A percentile compares a stretch with the other conserved stretches of the same genome.
Conservation (phyloP, 2,888 invertebrate genomes). For the Nudaria mundana region DNA sequence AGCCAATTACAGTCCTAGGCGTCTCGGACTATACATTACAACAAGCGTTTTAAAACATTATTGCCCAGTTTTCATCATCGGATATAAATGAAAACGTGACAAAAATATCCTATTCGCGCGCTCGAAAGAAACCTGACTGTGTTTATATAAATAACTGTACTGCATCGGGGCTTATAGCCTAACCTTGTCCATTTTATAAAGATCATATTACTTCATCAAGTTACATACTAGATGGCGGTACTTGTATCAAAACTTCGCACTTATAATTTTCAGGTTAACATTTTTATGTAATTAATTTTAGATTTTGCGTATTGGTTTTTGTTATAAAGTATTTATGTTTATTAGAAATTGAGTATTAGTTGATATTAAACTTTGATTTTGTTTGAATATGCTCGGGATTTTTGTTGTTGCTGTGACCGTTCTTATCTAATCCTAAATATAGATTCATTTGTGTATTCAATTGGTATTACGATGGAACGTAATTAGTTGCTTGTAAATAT, state of each 20-base stretch:
- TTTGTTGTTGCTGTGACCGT: slow-evolving; percentile 8
- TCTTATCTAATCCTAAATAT: slow-evolving; percentile 49
- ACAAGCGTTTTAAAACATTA: neutral
- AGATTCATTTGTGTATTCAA: slow-evolving; percentile 44
- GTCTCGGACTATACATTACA: too few species aligned
- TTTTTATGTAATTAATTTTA: too few species aligned
- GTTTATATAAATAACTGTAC: slow-evolving; percentile 23
- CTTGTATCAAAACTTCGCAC: slow-evolving; percentile 36
- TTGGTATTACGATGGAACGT: slow-evolving; percentile 45
- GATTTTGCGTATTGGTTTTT: too few species aligned
- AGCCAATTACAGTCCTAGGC: too few species aligned
- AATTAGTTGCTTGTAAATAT: slow-evolving; percentile 39
- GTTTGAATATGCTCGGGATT: too few species aligned
- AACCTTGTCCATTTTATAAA: slow-evolving; percentile 35
- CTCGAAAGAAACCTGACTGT: slow-evolving; percentile 18
- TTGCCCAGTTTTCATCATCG: slow-evolving; percentile 12
- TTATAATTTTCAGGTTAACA: slow-evolving; percentile 37
- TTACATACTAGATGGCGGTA: slow-evolving; percentile 66
- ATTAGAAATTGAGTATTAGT: too few species aligned
- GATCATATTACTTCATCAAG: slow-evolving; percentile 49
- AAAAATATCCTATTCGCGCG: slow-evolving; percentile 19
- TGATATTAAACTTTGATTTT: too few species aligned
- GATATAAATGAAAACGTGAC: slow-evolving; percentile 10
- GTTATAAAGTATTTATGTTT: too few species aligned
- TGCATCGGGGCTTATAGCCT: slow-evolving; percentile 34